Evolutionary conservation across 2,888 invertebrate genomes (phyloP).

Genomic region (Graphium colonna): DNA sequence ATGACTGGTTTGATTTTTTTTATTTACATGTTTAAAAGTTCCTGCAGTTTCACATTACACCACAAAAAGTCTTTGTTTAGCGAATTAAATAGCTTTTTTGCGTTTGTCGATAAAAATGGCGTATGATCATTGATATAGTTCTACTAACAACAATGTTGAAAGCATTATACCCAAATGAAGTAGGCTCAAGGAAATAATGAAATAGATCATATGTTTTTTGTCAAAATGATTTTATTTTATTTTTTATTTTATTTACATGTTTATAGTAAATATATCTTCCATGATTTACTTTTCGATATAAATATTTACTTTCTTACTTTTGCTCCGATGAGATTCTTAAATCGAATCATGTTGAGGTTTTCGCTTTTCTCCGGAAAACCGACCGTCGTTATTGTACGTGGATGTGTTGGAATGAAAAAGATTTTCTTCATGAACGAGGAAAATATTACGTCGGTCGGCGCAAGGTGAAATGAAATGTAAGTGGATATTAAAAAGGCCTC

Average conservation of each 20-base stretch:
- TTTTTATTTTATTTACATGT: too few species aligned
- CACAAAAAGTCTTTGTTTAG: neutral
- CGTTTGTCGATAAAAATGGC: neutral
- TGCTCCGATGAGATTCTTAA: neutral
- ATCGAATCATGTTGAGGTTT: neutral
- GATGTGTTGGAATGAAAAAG: neutral
- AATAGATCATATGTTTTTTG: too few species aligned
- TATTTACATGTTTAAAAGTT: too few species aligned
- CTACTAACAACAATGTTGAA: neutral
- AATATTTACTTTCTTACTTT: neutral
- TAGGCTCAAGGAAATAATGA: too few species aligned
- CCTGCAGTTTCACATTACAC: slow-evolving; percentile 16
- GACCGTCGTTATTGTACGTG: neutral
- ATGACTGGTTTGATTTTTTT: too few species aligned
- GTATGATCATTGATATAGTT: neutral
- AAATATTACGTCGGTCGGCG: neutral
- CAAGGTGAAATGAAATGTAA: neutral
- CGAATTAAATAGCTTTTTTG: neutral
- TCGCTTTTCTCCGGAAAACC: neutral
- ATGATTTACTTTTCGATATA: neutral
- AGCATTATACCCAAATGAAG: neutral
- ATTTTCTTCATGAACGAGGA: neutral
- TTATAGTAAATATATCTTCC: too few species aligned
- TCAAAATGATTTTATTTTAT: too few species aligned
- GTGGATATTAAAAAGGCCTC: neutral